A percentile compares a stretch with the other conserved stretches of the same genome.
Evolutionary conservation across 2,113 vertebrate genomes (phyloP).

Genomic region (Brachypteracias leptosomus): DNA sequence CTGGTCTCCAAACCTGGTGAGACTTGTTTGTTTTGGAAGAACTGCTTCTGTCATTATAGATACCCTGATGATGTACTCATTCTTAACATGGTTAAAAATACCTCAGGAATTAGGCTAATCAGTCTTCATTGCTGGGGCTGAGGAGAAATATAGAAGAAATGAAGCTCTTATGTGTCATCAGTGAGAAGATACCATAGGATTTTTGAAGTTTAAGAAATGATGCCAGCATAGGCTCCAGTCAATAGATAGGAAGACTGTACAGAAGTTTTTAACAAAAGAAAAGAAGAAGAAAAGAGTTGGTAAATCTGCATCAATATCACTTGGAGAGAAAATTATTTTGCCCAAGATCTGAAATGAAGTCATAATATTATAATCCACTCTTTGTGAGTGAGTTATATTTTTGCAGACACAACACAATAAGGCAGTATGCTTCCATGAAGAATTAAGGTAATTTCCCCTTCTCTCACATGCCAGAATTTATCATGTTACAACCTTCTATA

Average conservation of each 20-base stretch:
- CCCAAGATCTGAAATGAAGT: not conserved
- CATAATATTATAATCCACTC: not conserved
- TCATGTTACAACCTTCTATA: not conserved
- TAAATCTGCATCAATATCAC: not conserved
- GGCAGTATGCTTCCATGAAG: not conserved
- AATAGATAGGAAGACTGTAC: not conserved
- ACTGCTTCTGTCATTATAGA: not conserved
- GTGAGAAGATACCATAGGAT: not conserved
- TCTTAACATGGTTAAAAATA: not conserved
- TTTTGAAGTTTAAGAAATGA: not conserved
- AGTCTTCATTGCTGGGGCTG: not conserved
- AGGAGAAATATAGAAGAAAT: not conserved
- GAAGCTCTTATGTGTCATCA: not conserved
- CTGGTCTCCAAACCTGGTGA: not conserved
- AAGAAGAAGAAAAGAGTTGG: not conserved
- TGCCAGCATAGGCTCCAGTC: not conserved
- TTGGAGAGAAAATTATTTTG: not conserved
- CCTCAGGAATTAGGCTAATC: not conserved
- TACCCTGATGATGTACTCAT: not conserved
- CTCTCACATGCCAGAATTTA: not conserved
- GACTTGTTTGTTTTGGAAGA: not conserved
- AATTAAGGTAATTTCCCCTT: not conserved
- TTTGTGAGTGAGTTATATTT: not conserved
- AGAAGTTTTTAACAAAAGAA: not conserved
- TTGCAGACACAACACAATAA: not conserved